These are phyloP conservation scores for Cryptoprocta ferox DNA, from an alignment of 2,797 vertebrate species.

Conservation along the genomic window DNA sequence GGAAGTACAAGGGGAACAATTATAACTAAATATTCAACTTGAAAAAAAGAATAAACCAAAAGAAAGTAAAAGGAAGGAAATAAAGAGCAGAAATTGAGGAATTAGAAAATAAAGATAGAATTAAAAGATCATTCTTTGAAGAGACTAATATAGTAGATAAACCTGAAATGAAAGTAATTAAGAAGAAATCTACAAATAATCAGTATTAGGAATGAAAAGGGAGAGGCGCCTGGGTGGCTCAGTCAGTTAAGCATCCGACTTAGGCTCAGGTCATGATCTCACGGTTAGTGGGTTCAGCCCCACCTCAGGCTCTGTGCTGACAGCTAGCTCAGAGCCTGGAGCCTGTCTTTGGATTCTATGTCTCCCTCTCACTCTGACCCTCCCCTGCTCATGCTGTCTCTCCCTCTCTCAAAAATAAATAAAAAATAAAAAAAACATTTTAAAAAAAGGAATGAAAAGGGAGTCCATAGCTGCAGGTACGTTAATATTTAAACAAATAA, in stretches of 20 bases:
- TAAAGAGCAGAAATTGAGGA: background rate
- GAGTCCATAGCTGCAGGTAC: background rate
- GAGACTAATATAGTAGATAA: background rate
- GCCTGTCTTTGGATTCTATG: no score
- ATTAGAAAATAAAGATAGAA: constrained; percentile 13
- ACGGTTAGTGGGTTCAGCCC: no score
- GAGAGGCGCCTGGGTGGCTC: no score
- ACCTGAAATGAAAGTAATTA: constrained; percentile 13
- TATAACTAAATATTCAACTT: background rate
- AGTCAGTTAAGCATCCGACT: no score
- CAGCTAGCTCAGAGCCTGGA: no score
- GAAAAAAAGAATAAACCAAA: background rate
- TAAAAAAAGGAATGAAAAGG: background rate
- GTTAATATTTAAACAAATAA: background rate
- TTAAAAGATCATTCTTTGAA: background rate
- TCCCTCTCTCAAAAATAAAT: no score
- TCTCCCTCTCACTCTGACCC: no score
- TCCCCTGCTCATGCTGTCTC: no score
- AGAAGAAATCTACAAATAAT: background rate
- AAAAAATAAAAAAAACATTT: no score
- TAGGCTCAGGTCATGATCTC: no score
- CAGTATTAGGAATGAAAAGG: background rate
- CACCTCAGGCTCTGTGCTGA: no score
- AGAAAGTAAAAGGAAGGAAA: background rate
- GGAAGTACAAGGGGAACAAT: background rate